phyloP scores from a whole-genome alignment of 1,140 invertebrate genomes.

The Pollicipes pollicipes region DNA sequence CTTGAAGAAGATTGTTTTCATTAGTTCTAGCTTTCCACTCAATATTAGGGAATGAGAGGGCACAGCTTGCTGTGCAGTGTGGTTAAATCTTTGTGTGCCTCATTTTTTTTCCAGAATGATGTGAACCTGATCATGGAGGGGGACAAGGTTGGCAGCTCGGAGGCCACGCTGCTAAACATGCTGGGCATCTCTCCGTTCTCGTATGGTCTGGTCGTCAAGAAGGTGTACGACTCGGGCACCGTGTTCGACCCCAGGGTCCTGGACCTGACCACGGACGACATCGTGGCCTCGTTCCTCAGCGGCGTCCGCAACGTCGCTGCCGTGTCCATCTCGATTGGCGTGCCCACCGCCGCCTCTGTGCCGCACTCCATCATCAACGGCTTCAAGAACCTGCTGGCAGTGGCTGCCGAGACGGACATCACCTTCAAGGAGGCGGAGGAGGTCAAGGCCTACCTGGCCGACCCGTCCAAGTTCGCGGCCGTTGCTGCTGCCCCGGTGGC shows the following conservation, averaged over 20 bases:
- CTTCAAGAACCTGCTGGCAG: constrained; percentile 91
- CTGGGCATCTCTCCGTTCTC: constrained; percentile 99
- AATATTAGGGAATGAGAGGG: too few relatives aligned
- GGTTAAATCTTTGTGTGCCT: too few relatives aligned
- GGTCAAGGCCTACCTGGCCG: constrained; percentile 65
- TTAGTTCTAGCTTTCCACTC: too few relatives aligned
- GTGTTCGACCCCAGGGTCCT: constrained; percentile 91
- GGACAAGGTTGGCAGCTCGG: constrained; percentile 94
- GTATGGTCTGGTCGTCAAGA: constrained; percentile 77
- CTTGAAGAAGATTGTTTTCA: too few relatives aligned
- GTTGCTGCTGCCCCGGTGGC: constrained; percentile 40
- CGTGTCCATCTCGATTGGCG: constrained; percentile 82
- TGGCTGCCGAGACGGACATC: constrained; percentile 88
- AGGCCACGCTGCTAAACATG: constrained; percentile 98
- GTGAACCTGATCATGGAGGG: constrained; percentile 84
- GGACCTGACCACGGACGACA: constrained; percentile 93
- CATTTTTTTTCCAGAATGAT: constrained; percentile 51
- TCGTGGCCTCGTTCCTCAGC: constrained; percentile 68
- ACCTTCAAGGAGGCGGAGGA: constrained; percentile 84
- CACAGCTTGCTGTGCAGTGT: too few relatives aligned
- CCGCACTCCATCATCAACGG: constrained; percentile 95
- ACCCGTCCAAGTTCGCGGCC: constrained; percentile 80
- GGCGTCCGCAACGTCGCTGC: constrained; percentile 87
- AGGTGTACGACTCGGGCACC: constrained; percentile 95
- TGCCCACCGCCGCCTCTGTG: constrained; percentile 88